Evolutionary conservation across 2,888 invertebrate genomes (phyloP).

Genomic region (Chalcosyrphus nemorum): DNA sequence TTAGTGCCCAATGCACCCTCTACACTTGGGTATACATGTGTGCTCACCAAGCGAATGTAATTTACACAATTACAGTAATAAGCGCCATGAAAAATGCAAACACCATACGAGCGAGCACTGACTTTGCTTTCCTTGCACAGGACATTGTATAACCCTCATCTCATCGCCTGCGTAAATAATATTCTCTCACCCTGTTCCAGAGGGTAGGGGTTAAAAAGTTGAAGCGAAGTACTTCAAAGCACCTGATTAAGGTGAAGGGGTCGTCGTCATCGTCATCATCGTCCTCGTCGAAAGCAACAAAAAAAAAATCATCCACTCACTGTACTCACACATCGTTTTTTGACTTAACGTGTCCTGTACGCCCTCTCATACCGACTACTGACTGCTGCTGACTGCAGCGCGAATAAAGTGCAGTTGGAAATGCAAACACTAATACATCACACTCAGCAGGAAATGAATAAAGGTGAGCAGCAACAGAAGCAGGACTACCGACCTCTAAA

Average conservation of each 20-base stretch:
- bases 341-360: slow-evolving; percentile 19
- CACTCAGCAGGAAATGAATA: slow-evolving; percentile 72
- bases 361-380: neutral
- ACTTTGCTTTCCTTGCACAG: neutral
- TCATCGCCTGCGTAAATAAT: neutral
- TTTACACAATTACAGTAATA: slow-evolving; percentile 62
- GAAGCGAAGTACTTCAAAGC: neutral
- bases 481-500: slow-evolving; percentile 60
- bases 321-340: slow-evolving; percentile 35
- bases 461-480: slow-evolving; percentile 64
- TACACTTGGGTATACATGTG: neutral
- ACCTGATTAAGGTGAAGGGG: neutral
- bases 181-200: neutral
- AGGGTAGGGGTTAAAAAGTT: neutral
- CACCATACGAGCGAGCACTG: slow-evolving; percentile 1
- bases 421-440: slow-evolving; percentile 73
- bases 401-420: slow-evolving; percentile 59
- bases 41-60: slow-evolving; percentile 21
- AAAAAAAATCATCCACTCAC: slow-evolving; percentile 36
- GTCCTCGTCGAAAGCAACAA: neutral
- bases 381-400: slow-evolving; percentile 53
- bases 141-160: neutral
- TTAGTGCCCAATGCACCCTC: neutral
- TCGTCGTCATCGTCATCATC: neutral
- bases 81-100: slow-evolving; percentile 61